phyloP scores from a whole-genome alignment of 2,888 invertebrate species.

The Catocala nupta region DNA sequence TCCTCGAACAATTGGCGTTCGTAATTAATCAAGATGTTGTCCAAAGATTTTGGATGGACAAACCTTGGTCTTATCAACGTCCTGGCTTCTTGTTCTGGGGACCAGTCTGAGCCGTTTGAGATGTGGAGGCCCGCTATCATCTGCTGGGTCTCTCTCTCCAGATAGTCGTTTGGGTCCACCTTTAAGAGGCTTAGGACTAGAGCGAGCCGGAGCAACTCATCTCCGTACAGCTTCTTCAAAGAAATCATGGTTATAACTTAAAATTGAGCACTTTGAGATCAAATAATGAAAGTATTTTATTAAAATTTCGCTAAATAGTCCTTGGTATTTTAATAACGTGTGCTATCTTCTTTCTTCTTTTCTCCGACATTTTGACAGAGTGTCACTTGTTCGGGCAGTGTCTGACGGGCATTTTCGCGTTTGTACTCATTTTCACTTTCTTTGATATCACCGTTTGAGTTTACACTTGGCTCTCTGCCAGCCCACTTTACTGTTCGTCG shows the following conservation, averaged over 20 bases:
- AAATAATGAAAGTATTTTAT: constrained; percentile 23
- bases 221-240: constrained; percentile 93
- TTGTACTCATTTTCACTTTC: constrained; percentile 38
- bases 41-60: constrained; percentile 91
- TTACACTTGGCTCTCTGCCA: constrained; percentile 36
- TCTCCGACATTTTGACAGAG: constrained; percentile 76
- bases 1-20: constrained; percentile 92
- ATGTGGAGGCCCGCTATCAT: constrained; percentile 87
- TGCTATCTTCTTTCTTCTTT: constrained; percentile 75
- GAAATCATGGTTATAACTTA: constrained; percentile 89
- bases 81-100: constrained; percentile 86
- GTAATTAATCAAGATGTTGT: constrained; percentile 90
- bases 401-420: constrained; percentile 23
- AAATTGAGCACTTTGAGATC: constrained; percentile 56
- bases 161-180: constrained; percentile 91
- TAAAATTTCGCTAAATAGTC: constrained; percentile 40
- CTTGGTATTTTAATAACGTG: constrained; percentile 39
- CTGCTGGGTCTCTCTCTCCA: constrained; percentile 86
- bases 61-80: constrained; percentile 88
- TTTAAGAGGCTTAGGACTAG: constrained; percentile 93
- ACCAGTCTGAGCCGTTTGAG: constrained; percentile 91
- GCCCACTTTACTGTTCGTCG: constrained; percentile 28
- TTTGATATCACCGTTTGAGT: constrained; percentile 20
- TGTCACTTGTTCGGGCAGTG: constrained; percentile 64
- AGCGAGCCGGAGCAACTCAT: constrained; percentile 93